These are phyloP conservation scores for Microplitis deprimator DNA, from an alignment of 2,888 invertebrate species.

Conservation along the genomic window DNA sequence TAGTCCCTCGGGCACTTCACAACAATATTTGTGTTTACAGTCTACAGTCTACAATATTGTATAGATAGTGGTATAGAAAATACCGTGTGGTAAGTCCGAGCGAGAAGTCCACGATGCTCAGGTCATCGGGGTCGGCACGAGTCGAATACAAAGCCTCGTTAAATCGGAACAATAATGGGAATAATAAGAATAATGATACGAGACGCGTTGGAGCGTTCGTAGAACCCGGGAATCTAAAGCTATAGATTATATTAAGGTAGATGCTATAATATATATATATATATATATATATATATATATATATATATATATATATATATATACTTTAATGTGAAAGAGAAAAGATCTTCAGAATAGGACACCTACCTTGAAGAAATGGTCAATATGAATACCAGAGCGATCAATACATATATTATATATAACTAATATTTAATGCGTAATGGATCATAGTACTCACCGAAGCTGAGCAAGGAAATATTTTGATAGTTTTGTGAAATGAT, in stretches of 20 bases:
- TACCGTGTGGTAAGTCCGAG: slow-evolving; percentile 47
- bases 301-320: not conserved
- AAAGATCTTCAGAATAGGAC: slow-evolving; percentile 1
- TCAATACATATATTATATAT: not conserved
- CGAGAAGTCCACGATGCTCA: slow-evolving; percentile 45
- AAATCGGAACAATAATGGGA: slow-evolving; percentile 61
- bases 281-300: not conserved
- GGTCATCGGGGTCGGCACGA: slow-evolving; percentile 50
- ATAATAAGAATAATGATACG: slow-evolving; percentile 50
- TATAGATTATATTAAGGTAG: not conserved
- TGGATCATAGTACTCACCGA: not conserved
- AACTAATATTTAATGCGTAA: not conserved
- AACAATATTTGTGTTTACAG: slow-evolving; percentile 26
- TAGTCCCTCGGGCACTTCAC: slow-evolving; percentile 27
- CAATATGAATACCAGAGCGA: not conserved
- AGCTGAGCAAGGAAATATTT: not conserved
- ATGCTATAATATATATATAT: not conserved
- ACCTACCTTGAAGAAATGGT: not conserved
- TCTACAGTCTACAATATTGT: not conserved
- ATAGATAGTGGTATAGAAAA: slow-evolving; percentile 29
- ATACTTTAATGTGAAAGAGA: slow-evolving; percentile 4
- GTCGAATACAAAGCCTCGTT: slow-evolving; percentile 61
- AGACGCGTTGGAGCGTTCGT: slow-evolving; percentile 19
- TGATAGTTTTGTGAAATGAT: slow-evolving; percentile 19
- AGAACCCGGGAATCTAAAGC: not conserved